phyloP scores from a whole-genome alignment of 2,797 vertebrate species.

The Pogoniulus pusillus region DNA sequence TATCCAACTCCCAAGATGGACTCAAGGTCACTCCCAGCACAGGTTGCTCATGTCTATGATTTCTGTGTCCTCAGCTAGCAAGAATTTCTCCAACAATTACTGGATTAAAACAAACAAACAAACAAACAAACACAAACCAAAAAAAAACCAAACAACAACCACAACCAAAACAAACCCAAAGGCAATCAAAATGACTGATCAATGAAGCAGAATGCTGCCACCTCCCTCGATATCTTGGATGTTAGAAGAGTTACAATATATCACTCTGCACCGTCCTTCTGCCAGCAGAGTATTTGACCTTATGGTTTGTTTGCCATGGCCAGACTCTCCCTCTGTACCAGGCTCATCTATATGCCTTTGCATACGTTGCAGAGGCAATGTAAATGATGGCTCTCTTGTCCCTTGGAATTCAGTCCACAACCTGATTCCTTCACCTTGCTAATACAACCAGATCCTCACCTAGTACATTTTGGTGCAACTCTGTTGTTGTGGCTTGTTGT shows the following conservation, averaged over 20 bases:
- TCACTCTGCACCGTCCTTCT: not conserved
- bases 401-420: not conserved
- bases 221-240: not conserved
- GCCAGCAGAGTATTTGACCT: not conserved
- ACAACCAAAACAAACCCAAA: no score
- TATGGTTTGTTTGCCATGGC: not conserved
- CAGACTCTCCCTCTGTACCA: not conserved
- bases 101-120: not conserved
- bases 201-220: conserved; percentile 51
- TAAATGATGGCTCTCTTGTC: not conserved
- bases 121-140: no score
- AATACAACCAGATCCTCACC: not conserved
- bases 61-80: no score
- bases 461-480: not conserved
- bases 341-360: not conserved
- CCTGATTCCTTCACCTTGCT: not conserved
- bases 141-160: not conserved
- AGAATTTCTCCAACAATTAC: no score
- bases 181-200: conserved; percentile 30
- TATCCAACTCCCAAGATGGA: no score
- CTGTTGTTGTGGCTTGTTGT: not conserved
- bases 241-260: not conserved
- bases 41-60: no score
- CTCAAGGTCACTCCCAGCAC: no score
- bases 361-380: not conserved